Conservation (phyloP, 2,113 vertebrate species). For the zebrafish (Danio rerio) region GRCz12tu NC_133180.1:48086001-48086500, state of each 20-base stretch:
- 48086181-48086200: conserved; percentile 35
- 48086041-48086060: conserved; percentile 50
- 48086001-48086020: no score
- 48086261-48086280: background rate
- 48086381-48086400: background rate
- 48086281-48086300: background rate
- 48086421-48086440: background rate
- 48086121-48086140: background rate
- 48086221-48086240: conserved; percentile 31
- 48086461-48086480: no score
- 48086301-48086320: conserved; percentile 11
- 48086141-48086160: background rate
- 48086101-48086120: background rate
- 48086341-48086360: background rate
- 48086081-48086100: background rate
- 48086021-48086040: conserved; percentile 3
- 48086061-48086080: background rate
- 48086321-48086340: background rate
- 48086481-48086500: background rate
- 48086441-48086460: background rate
- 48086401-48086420: background rate
- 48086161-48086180: background rate
- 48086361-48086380: background rate
- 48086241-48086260: conserved; percentile 26
- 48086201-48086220: background rate